Base-by-base conservation (phyloP, 2,888 invertebrate genomes). In the Geophilus truncorum region DNA sequence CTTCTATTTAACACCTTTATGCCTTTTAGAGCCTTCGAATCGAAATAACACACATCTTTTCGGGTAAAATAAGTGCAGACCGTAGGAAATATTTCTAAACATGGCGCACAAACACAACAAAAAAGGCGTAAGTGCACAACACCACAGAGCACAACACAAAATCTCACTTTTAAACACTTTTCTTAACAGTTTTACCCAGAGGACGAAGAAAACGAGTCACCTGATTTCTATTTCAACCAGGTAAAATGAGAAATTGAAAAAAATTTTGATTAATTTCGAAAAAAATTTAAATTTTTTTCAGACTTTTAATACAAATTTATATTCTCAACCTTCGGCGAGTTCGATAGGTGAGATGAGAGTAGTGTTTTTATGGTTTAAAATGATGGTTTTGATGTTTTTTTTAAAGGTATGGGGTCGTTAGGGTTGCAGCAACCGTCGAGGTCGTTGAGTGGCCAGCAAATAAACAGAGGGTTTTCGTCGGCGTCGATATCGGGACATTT, bases 351-450 rank as follows among this genome's bases (percentile, higher is more conserved):
- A 21, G 7, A 76, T n/a, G n/a, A n/a, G n/a, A n/a, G n/a, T n/a
- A n/a, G n/a, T 32, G 32, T 30, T 77, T 18, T 28, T 77, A 2
- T 2, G 9, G 15, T 10, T 77, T 34, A 10, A 32, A 30, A 21
- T 12, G 28, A 10, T 76, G 6, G 25, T 4, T 21, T 78, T 36
- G 23, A 10, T 62, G 10, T 28, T 30, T 77, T 30, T 78, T 36
- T 75, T 76, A 40, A 80, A 83, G 93, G 92, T 92, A 94, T 95
- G 94, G 94, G 94, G 90, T 94, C 94, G 91, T 91, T 94, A 92
- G 94, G 94, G 90, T 94, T 94, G 90, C 93, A 93, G 89, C 93
- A 92, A 90, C 92, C 93, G 86, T 94, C 94, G 89, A 92, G 94
- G 90, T 94, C 93, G 90, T 92, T 94, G 90, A 93, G 93, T 88